Evolutionary conservation across 1,140 invertebrate genomes (phyloP).

Genomic region (Drosophila subpulchrella): DNA sequence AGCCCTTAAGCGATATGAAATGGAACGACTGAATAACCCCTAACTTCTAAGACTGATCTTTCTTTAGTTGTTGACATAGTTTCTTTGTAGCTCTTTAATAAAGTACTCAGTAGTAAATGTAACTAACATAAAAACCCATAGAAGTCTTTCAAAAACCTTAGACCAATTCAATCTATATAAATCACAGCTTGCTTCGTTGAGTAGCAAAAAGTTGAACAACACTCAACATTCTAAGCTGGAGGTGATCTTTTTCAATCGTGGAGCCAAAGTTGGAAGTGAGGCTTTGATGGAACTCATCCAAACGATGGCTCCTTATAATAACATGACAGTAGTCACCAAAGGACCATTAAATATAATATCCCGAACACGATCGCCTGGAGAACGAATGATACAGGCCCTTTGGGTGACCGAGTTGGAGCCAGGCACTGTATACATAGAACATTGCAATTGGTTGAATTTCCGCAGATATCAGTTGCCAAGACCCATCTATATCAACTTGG

Average conservation of each 20-base stretch:
- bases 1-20: slow-evolving; percentile 85
- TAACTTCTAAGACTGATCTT: slow-evolving; percentile 29
- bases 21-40: slow-evolving; percentile 14
- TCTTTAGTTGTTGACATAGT: slow-evolving; percentile 15
- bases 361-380: slow-evolving; percentile 4
- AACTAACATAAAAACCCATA: slow-evolving; percentile 28
- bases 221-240: slow-evolving; percentile 87
- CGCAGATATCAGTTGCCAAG: slow-evolving; percentile 87
- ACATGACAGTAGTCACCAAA: slow-evolving; percentile 41
- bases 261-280: slow-evolving; percentile 94
- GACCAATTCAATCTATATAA: neutral
- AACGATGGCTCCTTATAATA: slow-evolving; percentile 86
- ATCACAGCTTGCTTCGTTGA: slow-evolving; percentile 40
- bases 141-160: neutral
- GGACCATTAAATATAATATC: slow-evolving; percentile 3
- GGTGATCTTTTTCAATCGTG: slow-evolving; percentile 91
- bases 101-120: slow-evolving; percentile 75
- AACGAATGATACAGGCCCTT: slow-evolving; percentile 41
- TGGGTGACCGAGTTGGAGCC: slow-evolving; percentile 42
- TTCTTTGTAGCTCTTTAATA: slow-evolving; percentile 85
- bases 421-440: slow-evolving; percentile 68
- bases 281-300: slow-evolving; percentile 94
- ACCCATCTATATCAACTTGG: slow-evolving; percentile 95
- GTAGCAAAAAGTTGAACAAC: slow-evolving; percentile 89
- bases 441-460: slow-evolving; percentile 85